A percentile compares a stretch with the other conserved stretches of the same genome.
Evolutionary conservation across 2,797 vertebrate genomes (phyloP).

Genomic region (Fringilla coelebs): DNA sequence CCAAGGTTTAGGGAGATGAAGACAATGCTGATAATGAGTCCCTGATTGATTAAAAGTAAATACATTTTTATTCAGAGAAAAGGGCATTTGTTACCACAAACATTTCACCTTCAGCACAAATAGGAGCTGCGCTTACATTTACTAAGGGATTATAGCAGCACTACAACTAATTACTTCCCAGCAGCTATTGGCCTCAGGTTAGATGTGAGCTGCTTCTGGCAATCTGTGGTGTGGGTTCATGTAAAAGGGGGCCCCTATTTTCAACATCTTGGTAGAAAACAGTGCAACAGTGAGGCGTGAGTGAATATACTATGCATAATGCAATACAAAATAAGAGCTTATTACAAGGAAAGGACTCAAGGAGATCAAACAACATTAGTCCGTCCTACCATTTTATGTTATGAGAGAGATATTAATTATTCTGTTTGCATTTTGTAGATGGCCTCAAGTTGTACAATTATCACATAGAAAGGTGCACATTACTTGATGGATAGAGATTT

Average conservation of each 20-base stretch:
- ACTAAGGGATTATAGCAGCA: constrained; percentile 71
- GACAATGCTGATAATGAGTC: constrained; percentile 74
- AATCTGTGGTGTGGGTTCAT: constrained; percentile 51
- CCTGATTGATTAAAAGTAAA: constrained; percentile 80
- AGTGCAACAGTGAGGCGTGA: neutral
- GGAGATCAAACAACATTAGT: constrained; percentile 54
- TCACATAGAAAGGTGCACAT: constrained; percentile 32
- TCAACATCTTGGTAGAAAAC: constrained; percentile 43
- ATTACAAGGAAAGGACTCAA: constrained; percentile 31
- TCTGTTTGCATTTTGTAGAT: constrained; percentile 39
- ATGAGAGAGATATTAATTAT: constrained; percentile 44
- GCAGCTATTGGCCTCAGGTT: constrained; percentile 71
- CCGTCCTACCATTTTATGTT: constrained; percentile 32
- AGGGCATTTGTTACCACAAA: constrained; percentile 76
- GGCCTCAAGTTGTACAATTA: constrained; percentile 24
- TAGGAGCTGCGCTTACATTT: constrained; percentile 70
- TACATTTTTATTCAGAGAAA: constrained; percentile 76
- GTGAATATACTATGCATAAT: constrained; percentile 44
- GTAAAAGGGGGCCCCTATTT: constrained; percentile 23
- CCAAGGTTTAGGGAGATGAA: constrained; percentile 72
- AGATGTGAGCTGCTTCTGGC: constrained; percentile 65
- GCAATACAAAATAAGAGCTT: constrained; percentile 47
- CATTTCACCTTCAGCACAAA: constrained; percentile 75
- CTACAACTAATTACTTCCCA: constrained; percentile 78
- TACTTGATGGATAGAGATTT: neutral